Evolutionary conservation across 2,113 vertebrate genomes (phyloP).

Genomic region (Laticauda laticaudata): DNA sequence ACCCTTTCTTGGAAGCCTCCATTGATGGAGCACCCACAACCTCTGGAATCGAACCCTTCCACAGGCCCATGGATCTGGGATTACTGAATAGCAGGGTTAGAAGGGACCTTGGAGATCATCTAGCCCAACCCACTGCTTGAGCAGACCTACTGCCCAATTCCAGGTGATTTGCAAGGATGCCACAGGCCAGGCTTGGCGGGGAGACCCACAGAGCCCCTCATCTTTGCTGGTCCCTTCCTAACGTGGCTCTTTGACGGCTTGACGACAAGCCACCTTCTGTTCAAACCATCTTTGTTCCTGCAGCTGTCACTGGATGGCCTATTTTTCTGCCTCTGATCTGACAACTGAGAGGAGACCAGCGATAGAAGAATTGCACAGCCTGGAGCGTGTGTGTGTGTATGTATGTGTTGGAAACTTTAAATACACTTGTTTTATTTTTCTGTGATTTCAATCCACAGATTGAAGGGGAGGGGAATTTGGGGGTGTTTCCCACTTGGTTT

Average conservation of each 20-base stretch:
- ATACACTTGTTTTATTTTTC: background rate
- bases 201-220: background rate
- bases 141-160: too few relatives aligned
- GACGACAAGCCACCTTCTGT: background rate
- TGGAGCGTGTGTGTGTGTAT: too few relatives aligned
- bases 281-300: background rate
- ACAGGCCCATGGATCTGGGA: background rate
- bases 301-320: background rate
- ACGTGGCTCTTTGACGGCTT: background rate
- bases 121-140: background rate
- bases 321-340: background rate
- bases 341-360: background rate
- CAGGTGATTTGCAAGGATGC: background rate
- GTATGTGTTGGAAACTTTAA: too few relatives aligned
- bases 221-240: background rate
- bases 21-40: too few relatives aligned
- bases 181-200: background rate
- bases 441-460: background rate
- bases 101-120: background rate
- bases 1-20: too few relatives aligned
- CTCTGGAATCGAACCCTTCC: background rate
- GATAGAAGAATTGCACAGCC: background rate
- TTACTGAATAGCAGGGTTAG: background rate
- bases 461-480: background rate
- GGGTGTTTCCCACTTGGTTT: background rate